Percentiles rank a stretch among this genome's conserved stretches.
Conservation (phyloP, 2,113 vertebrate genomes). For the Eptatretus burgeri region DNA sequence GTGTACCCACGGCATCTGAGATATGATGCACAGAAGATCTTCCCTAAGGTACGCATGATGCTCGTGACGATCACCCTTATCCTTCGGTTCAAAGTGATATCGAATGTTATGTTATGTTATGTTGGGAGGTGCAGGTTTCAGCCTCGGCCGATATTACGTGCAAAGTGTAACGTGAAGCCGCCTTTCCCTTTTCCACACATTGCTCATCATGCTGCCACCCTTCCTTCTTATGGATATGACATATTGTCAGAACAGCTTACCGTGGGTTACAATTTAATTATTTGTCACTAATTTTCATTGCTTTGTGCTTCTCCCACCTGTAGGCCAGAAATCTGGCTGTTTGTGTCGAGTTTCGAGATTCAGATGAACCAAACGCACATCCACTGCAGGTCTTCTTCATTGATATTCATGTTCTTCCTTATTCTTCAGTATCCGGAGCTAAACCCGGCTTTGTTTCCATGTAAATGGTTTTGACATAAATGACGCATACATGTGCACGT, state of each 20-base stretch:
- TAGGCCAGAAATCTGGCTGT: conserved; percentile 80
- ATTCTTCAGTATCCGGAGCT: too few species aligned
- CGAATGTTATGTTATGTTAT: neutral
- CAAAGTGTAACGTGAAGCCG: neutral
- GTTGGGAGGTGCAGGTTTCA: neutral
- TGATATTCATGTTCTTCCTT: neutral
- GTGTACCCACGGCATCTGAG: conserved; percentile 66
- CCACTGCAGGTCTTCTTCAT: conserved; percentile 36
- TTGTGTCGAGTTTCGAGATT: conserved; percentile 60
- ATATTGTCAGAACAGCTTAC: too few species aligned
- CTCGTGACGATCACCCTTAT: too few species aligned
- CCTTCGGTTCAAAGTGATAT: too few species aligned
- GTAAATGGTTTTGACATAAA: too few species aligned
- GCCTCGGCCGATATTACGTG: neutral
- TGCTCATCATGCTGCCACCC: neutral
- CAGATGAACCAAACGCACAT: conserved; percentile 38
- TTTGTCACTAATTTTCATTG: too few species aligned
- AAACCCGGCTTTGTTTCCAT: too few species aligned
- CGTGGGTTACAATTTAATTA: too few species aligned
- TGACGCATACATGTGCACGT: too few species aligned
- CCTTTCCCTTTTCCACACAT: conserved; percentile 9
- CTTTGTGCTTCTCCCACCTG: conserved; percentile 1
- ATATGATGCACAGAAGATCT: conserved; percentile 84
- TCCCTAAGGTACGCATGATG: conserved; percentile 43
- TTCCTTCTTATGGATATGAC: neutral